Base-by-base conservation (phyloP, 2,113 vertebrate species). In the Progne subis region DNA sequence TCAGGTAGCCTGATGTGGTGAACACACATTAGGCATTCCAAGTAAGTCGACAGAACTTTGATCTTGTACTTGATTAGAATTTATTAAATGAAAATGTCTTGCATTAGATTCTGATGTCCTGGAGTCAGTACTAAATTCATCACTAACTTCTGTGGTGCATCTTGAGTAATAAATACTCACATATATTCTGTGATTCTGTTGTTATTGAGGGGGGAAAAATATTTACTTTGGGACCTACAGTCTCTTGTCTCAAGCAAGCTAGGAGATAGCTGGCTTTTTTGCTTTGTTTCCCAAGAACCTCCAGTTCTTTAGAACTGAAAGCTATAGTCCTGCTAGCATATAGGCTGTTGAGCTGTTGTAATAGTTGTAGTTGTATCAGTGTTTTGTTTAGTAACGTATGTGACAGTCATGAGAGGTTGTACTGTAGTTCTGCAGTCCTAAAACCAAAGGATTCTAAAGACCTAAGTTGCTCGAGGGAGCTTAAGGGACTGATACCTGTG, bases 21-120 rank as follows among this genome's bases (percentile, higher is more conserved):
- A 83, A 32, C 43, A 52, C 8, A 24, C 37, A 86, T 95, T 88
- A 96, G 64, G 41, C 71, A 96, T 96, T 96, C 92, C 49, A 70
- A 65, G 70, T 71, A 55, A 28, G 64, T 60, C 75, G 91, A 49
- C 53, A 69, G 61, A 70, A 19, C 82, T 93, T 95, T 94, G 79
- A 86, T 96, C 76, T 88, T 78, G 37, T 88, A 53, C 90, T 92
- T 77, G 57, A 70, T 93, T 71, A 74, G 88, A 94, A 92, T 96
- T 92, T 94, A 86, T 96, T 92, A 88, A 81, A 92, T 88, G 31
- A 80, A 92, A 82, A 83, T 80, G n/a, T 47, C 55, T 92, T 59
- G 9, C 7, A 2, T 71, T 88, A 60, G 82, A 68, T 83, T 78
- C 46, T 78, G 47, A 59, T 81, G 56, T 90, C 39, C 72, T 50